Evolutionary conservation across 2,888 invertebrate species (phyloP).

Genomic region (Rhagophthalmus giganteus): DNA sequence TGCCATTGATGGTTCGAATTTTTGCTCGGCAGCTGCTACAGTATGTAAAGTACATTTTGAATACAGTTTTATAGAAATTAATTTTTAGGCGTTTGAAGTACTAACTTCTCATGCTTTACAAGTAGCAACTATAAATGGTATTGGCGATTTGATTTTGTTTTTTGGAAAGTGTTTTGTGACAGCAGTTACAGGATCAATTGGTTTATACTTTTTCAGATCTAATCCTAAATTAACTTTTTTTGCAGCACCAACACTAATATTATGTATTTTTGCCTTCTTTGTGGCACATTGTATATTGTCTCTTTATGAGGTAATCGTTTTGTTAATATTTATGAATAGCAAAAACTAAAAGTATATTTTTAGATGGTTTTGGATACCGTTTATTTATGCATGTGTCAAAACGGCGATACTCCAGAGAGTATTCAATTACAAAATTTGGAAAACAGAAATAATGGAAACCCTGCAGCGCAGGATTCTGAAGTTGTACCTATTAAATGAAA

Average conservation of each 20-base stretch:
- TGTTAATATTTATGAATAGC: no score
- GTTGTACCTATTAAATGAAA: constrained; percentile 22
- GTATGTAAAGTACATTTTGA: constrained; percentile 55
- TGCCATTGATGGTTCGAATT: constrained; percentile 87
- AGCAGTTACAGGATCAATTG: constrained; percentile 77
- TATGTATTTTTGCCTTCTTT: constrained; percentile 85
- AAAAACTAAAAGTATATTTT: no score
- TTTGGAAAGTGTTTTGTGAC: constrained; percentile 85
- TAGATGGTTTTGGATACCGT: constrained; percentile 94
- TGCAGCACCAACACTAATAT: constrained; percentile 82
- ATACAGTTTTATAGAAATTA: constrained; percentile 19
- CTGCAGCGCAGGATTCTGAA: constrained; percentile 12
- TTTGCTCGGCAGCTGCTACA: constrained; percentile 87
- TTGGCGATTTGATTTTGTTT: constrained; percentile 91
- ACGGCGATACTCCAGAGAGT: constrained; percentile 78
- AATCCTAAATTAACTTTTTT: constrained; percentile 77
- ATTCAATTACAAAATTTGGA: constrained; percentile 74
- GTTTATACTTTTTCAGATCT: constrained; percentile 74
- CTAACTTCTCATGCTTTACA: constrained; percentile 81
- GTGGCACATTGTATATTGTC: constrained; percentile 92
- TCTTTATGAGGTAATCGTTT: constrained; percentile 90
- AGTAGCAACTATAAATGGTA: constrained; percentile 88
- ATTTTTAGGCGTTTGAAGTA: constrained; percentile 81
- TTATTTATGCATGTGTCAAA: constrained; percentile 92
- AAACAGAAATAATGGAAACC: constrained; percentile 15